Conservation (phyloP, 2,888 invertebrate genomes). For the Lasioglossum lativentre region DNA sequence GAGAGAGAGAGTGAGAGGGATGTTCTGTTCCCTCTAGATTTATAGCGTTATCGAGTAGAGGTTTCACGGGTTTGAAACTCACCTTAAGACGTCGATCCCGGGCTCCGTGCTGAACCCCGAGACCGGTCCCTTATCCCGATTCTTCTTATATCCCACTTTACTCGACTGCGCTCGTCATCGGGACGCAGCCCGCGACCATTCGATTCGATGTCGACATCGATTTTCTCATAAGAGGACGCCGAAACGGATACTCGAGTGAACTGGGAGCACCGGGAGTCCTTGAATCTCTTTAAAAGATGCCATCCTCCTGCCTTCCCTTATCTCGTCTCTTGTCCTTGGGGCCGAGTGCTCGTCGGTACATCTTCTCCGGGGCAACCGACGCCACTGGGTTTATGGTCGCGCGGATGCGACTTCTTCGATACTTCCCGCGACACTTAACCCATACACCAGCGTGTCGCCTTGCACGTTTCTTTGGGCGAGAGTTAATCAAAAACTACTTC, state of each 20-base stretch:
- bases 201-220: constrained; percentile 62
- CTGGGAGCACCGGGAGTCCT: constrained; percentile 37
- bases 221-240: constrained; percentile 56
- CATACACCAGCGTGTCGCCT: not conserved
- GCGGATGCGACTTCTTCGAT: not conserved
- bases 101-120: constrained; percentile 30
- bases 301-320: constrained; percentile 36
- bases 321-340: constrained; percentile 44
- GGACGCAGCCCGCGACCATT: constrained; percentile 42
- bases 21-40: constrained; percentile 60
- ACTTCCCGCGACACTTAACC: not conserved
- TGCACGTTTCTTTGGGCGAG: not conserved
- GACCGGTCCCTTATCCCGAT: constrained; percentile 60
- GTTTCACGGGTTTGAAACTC: constrained; percentile 67
- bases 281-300: constrained; percentile 42
- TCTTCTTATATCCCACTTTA: constrained; percentile 65
- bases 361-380: not conserved
- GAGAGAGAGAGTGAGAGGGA: constrained; percentile 38
- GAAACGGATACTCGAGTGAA: constrained; percentile 45
- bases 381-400: constrained; percentile 3
- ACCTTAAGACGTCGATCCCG: constrained; percentile 54
- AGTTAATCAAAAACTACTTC: constrained; percentile 5
- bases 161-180: constrained; percentile 56
- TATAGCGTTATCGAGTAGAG: constrained; percentile 71
- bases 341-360: not conserved